Base-by-base conservation (phyloP, 1,140 invertebrate species). In the Ips nitidus region DNA sequence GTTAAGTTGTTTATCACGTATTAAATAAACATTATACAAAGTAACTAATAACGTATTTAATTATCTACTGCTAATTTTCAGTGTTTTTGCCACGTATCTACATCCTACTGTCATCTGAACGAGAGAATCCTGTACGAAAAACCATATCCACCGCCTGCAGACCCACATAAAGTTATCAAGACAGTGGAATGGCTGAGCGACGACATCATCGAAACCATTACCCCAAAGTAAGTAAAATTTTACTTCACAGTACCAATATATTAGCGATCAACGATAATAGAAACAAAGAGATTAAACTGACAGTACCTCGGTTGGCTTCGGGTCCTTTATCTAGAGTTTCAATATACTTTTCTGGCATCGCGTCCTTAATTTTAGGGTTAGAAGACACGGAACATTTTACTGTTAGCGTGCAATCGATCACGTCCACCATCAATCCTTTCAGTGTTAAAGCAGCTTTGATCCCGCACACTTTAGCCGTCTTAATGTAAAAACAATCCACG, bases 101-200 rank as follows among this genome's bases (percentile, higher is more conserved):
- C 87, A 1, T 82, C 87, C 1, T 89, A 89, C 75, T 88, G 87
- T 65, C 87, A 88, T 62, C 91, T 91, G 72, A 85, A 90, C 39
- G 84, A 90, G 70, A 78, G 82, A 0, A 82, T 87, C 0, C 80
- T 93, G 37, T 88, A 91, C 73, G 91, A 93, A 78, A 84, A 83
- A 41, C 75, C 85, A 37, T 92, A 92, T 75, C 82, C 84, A 1
- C 83, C 91, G 0, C 84, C 86, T 2, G 84, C 92, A 58, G 84
- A 91, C 64, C 93, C 95, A 88, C 70, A 78, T 42, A 56, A 75
- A 5, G 71, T 84, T 3, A 90, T 97, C 45, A 86, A 93, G 67
- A 86, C 91, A 57, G 83, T 92, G 1, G 86, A 92, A 72, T 91
- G 90, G 82, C 89, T 94, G 86, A 85, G 89, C 42, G 86, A 75